Base-by-base conservation (phyloP, 2,888 invertebrate species). In the Drosophila gaucha region DNA sequence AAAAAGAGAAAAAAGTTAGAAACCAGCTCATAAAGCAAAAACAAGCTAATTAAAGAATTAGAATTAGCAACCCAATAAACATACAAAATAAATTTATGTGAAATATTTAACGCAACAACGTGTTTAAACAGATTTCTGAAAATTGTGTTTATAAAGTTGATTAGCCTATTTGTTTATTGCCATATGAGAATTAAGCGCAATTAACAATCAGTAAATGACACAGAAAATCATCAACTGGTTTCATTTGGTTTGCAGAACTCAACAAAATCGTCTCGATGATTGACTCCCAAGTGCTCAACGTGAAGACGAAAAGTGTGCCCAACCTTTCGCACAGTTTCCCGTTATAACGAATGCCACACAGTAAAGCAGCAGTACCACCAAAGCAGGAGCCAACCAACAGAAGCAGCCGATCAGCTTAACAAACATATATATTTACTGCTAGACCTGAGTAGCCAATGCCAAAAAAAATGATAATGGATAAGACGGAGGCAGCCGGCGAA, bases 391-490 rank as follows among this genome's bases (percentile, higher is more conserved):
- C 24, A 24, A 33, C 46, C 60, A 39, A 24, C 26, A 20, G 44
- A 1, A 20, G 16, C 16, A 35, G 6, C 8, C n/a, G 5, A n/a
- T n/a, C 14, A 14, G 22, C 44, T 14, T 6, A 18, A 3, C 10
- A 14, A 51, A 8, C 14, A 9, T 35, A 49, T 2, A 20, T 33
- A 54, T 12, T 43, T 12, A 41, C 14, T 12, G 20, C 57, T 63
- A 64, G 36, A 33, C 31, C 24, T 65, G 55, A 73, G 41, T 74
- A 74, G 74, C 44, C 52, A 69, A 73, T 68, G 68, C 77, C 74
- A 75, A 77, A 87, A 36, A 87, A 75, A 79, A 91, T 92, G 91
- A 91, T 91, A 78, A 90, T 90, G 68, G 92, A 91, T 66, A 90
- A 89, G 68, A 74, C 89, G 60, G 91, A 91, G 46, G 82, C 82